These are phyloP conservation scores for Anarrhichthys ocellatus DNA, from an alignment of 2,113 vertebrate species.

Conservation along the genomic window DNA sequence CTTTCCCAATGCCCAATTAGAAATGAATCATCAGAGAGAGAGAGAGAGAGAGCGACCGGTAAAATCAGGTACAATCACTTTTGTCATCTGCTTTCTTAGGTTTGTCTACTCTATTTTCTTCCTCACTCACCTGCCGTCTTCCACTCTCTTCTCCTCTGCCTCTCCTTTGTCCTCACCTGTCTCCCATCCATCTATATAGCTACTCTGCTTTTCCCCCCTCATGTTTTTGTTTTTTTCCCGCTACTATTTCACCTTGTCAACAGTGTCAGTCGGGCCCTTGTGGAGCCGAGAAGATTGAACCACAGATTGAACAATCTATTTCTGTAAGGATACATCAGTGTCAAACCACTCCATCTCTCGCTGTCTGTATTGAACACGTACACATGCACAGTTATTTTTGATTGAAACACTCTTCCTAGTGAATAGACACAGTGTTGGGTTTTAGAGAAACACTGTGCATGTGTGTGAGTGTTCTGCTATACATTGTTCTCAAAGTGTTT, in stretches of 20 bases:
- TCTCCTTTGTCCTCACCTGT: constrained; percentile 44
- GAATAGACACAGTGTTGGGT: constrained; percentile 59
- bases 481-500: constrained; percentile 45
- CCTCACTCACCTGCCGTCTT: not conserved
- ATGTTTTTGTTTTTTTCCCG: constrained; percentile 52
- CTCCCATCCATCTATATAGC: constrained; percentile 30
- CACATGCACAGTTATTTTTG: constrained; percentile 68
- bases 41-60: constrained; percentile 15
- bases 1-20: constrained; percentile 44
- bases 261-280: constrained; percentile 68
- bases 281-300: constrained; percentile 75
- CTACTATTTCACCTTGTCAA: constrained; percentile 75
- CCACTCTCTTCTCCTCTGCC: constrained; percentile 3
- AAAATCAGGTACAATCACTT: constrained; percentile 35
- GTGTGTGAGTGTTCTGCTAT: constrained; percentile 12
- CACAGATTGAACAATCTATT: constrained; percentile 82
- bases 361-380: constrained; percentile 59
- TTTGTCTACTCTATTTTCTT: not conserved
- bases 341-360: constrained; percentile 75
- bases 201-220: constrained; percentile 19
- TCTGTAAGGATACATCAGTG: constrained; percentile 81
- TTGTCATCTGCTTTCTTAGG: not conserved
- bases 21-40: constrained; percentile 42
- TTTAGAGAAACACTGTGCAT: constrained; percentile 40
- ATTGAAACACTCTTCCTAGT: constrained; percentile 71